A percentile compares a stretch with the other conserved stretches of the same genome.
phyloP scores from a whole-genome alignment of 53 echinoderm and acorn worm genomes.

The Patiria pectinifera region DNA sequence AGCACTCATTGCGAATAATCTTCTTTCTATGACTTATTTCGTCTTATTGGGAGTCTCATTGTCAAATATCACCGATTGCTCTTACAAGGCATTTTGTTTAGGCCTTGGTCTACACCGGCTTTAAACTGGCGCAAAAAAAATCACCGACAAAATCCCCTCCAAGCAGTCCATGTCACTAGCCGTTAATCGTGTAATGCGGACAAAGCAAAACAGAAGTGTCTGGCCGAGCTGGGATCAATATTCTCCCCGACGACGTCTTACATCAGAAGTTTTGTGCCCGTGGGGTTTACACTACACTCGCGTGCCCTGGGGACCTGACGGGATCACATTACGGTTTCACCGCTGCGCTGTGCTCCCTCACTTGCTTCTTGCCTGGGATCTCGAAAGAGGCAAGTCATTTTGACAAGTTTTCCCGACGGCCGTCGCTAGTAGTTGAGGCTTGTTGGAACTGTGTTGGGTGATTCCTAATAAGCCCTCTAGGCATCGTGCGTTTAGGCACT shows the following conservation, averaged over 20 bases:
- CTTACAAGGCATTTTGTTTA: too few species aligned
- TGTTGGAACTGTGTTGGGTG: neutral
- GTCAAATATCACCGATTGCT: too few species aligned
- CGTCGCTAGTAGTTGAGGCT: neutral
- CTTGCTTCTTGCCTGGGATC: neutral
- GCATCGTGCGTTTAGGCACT: neutral
- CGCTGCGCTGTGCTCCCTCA: neutral
- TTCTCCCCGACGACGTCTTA: constrained; percentile 1
- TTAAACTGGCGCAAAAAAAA: neutral
- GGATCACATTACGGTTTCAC: neutral
- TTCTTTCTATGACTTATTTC: too few species aligned
- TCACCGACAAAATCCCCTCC: neutral
- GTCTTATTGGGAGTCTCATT: too few species aligned
- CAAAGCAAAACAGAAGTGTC: neutral
- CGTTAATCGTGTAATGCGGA: constrained; percentile 1
- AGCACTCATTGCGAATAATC: too few species aligned
- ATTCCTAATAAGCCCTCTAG: constrained; percentile 27
- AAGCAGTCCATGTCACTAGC: neutral
- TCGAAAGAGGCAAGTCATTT: neutral
- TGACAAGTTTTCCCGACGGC: neutral
- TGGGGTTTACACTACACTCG: constrained; percentile 2
- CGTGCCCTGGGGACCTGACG: neutral
- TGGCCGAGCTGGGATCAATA: constrained; percentile 19
- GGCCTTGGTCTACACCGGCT: neutral
- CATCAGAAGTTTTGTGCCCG: neutral